Conservation (phyloP, 2,888 invertebrate genomes). For the Nematopogon swammerdamellus region DNA sequence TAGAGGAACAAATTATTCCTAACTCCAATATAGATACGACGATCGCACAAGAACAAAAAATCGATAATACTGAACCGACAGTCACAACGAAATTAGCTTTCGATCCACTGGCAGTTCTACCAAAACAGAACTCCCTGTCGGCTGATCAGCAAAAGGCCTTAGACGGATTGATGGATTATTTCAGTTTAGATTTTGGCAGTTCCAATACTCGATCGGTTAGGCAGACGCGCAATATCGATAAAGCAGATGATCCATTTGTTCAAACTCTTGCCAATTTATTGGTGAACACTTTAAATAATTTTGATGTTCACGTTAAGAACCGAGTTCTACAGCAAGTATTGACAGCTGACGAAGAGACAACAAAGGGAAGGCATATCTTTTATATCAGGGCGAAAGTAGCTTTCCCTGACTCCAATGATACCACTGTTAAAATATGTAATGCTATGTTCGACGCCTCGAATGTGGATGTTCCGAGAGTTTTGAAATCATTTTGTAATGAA, state of each 20-base stretch:
- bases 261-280: constrained; percentile 25
- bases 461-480: constrained; percentile 34
- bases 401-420: not conserved
- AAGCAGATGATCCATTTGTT: constrained; percentile 16
- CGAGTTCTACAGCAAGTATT: constrained; percentile 26
- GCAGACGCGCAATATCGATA: constrained; percentile 7
- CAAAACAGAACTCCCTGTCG: constrained; percentile 16
- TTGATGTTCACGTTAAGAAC: constrained; percentile 25
- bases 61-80: not conserved
- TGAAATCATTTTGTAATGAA: constrained; percentile 47
- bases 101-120: constrained; percentile 15
- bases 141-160: constrained; percentile 39
- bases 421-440: constrained; percentile 45
- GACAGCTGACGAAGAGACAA: constrained; percentile 31
- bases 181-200: constrained; percentile 24
- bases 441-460: constrained; percentile 42
- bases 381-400: constrained; percentile 28
- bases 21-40: constrained; percentile 8
- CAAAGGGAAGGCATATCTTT: constrained; percentile 23
- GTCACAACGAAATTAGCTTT: constrained; percentile 3
- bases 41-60: not conserved
- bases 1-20: constrained; percentile 43
- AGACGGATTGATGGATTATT: constrained; percentile 40
- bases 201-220: not conserved
- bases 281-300: constrained; percentile 33